Evolutionary conservation across 1,140 invertebrate genomes (phyloP).

Genomic region (Drosophila tropicalis): DNA sequence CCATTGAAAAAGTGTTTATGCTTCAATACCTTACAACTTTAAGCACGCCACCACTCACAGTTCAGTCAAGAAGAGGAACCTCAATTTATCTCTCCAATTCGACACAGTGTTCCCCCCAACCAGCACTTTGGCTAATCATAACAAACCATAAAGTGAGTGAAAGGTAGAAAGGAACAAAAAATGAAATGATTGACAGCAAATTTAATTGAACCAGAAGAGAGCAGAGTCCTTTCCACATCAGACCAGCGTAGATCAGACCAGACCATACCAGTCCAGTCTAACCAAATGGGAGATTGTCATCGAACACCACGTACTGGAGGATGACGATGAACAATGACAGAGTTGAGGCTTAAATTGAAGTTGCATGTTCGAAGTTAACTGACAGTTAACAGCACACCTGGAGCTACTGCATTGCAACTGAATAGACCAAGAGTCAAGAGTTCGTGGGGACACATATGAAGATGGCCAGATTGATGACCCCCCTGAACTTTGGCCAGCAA

Average conservation of each 20-base stretch:
- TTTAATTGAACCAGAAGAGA: slow-evolving; percentile 69
- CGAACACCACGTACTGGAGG: not conserved
- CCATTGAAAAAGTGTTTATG: slow-evolving; percentile 7
- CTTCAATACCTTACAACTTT: not conserved
- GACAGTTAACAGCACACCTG: slow-evolving; percentile 13
- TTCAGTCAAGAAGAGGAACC: slow-evolving; percentile 53
- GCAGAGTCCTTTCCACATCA: slow-evolving; percentile 31
- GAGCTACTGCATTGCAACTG: not conserved
- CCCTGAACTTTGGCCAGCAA: slow-evolving; percentile 41
- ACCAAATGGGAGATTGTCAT: slow-evolving; percentile 7
- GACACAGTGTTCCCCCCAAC: slow-evolving; percentile 23
- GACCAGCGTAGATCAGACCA: not conserved
- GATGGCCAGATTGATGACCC: slow-evolving; percentile 49
- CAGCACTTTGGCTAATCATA: slow-evolving; percentile 54
- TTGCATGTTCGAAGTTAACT: slow-evolving; percentile 11
- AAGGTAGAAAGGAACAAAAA: slow-evolving; percentile 29
- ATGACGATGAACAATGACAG: slow-evolving; percentile 5
- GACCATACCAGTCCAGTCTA: not conserved
- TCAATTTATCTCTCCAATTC: slow-evolving; percentile 35
- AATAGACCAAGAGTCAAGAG: slow-evolving; percentile 14
- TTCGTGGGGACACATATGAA: slow-evolving; percentile 41
- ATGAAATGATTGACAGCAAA: slow-evolving; percentile 66
- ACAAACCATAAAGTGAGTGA: slow-evolving; percentile 55
- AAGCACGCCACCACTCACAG: not conserved
- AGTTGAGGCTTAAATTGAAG: slow-evolving; percentile 9